A percentile compares a stretch with the other conserved stretches of the same genome.
phyloP scores from a whole-genome alignment of 2,888 invertebrate genomes.

The Drosophila testacea region DNA sequence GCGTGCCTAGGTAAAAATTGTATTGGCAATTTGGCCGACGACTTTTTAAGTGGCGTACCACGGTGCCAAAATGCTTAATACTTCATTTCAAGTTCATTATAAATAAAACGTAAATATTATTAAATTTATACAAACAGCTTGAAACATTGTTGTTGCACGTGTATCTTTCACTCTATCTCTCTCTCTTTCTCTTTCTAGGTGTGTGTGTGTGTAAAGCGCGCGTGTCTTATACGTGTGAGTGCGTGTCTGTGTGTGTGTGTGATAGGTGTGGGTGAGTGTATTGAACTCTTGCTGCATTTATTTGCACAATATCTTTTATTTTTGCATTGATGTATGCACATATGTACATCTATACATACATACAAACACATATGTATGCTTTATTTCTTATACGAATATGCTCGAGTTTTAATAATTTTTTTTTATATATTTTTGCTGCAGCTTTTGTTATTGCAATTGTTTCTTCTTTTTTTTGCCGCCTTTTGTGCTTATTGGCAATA shows the following conservation, averaged over 20 bases:
- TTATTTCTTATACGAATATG: conserved; percentile 45
- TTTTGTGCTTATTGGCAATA: conserved; percentile 42
- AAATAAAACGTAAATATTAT: conserved; percentile 80
- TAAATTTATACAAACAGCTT: conserved; percentile 70
- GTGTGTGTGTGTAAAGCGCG: conserved; percentile 41
- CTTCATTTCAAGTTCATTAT: conserved; percentile 74
- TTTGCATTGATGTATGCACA: conserved; percentile 50
- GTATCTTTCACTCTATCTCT: conserved; percentile 16
- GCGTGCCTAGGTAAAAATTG: conserved; percentile 5
- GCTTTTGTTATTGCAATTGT: conserved; percentile 54
- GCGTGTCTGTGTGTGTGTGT: conserved; percentile 23
- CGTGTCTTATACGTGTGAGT: conserved; percentile 39
- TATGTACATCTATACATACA: conserved; percentile 1
- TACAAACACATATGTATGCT: conserved; percentile 18
- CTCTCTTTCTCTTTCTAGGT: conserved; percentile 11
- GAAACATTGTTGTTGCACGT: conserved; percentile 39
- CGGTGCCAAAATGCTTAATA: conserved; percentile 42
- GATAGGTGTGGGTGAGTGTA: conserved; percentile 56
- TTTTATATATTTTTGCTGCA: conserved; percentile 17
- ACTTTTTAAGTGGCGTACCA: conserved; percentile 31
- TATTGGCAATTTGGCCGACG: neutral
- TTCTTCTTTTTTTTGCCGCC: conserved; percentile 8
- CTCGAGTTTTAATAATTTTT: conserved; percentile 33
- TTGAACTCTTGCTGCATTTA: conserved; percentile 78
- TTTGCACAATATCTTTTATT: conserved; percentile 70